Conservation (phyloP, 2,888 invertebrate species). For the Molanna angustata region DNA sequence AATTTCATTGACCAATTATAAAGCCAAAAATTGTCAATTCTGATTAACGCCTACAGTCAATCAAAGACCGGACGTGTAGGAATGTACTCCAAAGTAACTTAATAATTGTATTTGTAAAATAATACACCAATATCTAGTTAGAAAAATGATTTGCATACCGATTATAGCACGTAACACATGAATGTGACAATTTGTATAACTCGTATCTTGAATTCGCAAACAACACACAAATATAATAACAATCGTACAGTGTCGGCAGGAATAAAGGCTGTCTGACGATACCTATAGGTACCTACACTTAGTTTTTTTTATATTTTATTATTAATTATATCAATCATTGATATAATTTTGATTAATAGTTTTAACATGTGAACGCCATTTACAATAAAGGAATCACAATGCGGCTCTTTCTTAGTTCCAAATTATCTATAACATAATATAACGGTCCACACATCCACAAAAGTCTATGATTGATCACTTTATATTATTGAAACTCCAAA, state of each 20-base stretch:
- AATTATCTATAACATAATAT: conserved; percentile 19
- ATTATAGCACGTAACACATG: no score
- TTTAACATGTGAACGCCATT: conserved; percentile 15
- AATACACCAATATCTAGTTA: no score
- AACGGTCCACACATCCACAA: conserved; percentile 16
- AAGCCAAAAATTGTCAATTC: conserved; percentile 28
- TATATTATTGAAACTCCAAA: neutral
- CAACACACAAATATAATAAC: no score
- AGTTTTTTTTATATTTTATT: conserved; percentile 18
- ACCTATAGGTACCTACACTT: neutral
- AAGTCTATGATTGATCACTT: conserved; percentile 19
- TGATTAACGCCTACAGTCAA: conserved; percentile 16
- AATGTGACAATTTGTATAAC: no score
- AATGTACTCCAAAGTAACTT: no score
- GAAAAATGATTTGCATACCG: no score
- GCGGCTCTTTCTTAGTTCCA: conserved; percentile 12
- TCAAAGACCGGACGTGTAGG: conserved; percentile 9
- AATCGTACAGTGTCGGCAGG: conserved; percentile 16
- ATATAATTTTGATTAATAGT: conserved; percentile 20
- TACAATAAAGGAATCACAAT: conserved; percentile 13
- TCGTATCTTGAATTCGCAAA: no score
- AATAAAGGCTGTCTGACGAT: conserved; percentile 10
- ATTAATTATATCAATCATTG: conserved; percentile 22
- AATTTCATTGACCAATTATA: conserved; percentile 27
- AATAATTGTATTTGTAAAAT: no score